Evolutionary conservation across 2,888 invertebrate species (phyloP), one percentile per base, ranked within the genome.

Genomic region (Xestia xanthographa): DNA sequence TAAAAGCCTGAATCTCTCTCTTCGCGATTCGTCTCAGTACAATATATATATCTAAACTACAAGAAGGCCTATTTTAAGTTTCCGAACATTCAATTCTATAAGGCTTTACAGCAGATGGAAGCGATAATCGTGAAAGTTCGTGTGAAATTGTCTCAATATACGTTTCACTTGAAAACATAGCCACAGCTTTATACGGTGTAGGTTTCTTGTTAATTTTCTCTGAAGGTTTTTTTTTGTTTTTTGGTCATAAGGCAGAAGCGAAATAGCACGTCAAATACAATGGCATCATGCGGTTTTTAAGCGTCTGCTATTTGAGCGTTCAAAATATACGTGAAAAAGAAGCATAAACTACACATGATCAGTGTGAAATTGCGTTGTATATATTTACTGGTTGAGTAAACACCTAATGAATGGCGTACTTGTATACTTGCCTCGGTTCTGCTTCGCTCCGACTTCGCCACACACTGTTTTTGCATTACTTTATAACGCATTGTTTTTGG

Each of bases 401-500:
- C 34, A 62, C 29, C 45, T 29, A 60, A 17, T 67, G 22, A 66
- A 71, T 72, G 58, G 12, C 72, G 78, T 58, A 63, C 34, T 34
- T 34, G 2, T 5, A 3, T 41, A 41, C 6, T 63, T 63, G n/a
- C 20, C 26, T 65, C 14, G 14, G 65, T 82, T 83, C 70, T 60
- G 56, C 75, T 69, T 73, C 77, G 50, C 66, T 77, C 79, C 70
- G 56, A 56, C 75, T 69, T 73, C 77, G 50, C 66, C 79, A 75
- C 76, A 77, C 69, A 53, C 43, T 56, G 75, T 75, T 77, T 77
- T 77, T 77, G 45, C 69, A 69, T 43, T 68, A 74, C 53, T 74
- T 73, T 62, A 71, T 68, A 66, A 76, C 67, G 60, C 70, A 82
- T 86, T 85, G 78, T 74, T 86, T 85, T 83, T 63, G 56, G 62